These are phyloP conservation scores for Elaphurus davidianus DNA, from an alignment of 2,113 vertebrate genomes.

Conservation along the genomic window DNA sequence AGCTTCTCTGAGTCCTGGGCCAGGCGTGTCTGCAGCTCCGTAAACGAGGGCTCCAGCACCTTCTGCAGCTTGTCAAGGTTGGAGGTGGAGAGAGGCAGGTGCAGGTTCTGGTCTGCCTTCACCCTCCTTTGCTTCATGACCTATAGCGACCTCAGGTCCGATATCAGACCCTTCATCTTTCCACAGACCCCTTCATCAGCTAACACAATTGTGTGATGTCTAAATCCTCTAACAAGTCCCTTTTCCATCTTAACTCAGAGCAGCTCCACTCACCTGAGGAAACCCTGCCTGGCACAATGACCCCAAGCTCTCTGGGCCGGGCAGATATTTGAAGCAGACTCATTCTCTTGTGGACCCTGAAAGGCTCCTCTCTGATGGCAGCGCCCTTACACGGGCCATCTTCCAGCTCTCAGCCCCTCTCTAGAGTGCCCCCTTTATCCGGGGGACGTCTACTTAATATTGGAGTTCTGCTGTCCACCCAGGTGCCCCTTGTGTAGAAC, in stretches of 20 bases:
- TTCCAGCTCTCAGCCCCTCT: not conserved
- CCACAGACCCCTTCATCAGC: not conserved
- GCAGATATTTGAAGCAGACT: not conserved
- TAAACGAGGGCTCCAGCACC: not conserved
- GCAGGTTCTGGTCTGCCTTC: not conserved
- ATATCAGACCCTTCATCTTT: not conserved
- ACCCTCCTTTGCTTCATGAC: not conserved
- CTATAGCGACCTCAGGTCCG: not conserved
- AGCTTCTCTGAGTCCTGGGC: not conserved
- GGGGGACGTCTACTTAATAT: not conserved
- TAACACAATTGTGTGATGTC: not conserved
- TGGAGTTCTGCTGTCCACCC: not conserved
- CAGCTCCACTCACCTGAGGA: not conserved
- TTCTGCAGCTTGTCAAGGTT: not conserved
- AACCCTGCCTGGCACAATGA: not conserved
- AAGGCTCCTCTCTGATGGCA: not conserved
- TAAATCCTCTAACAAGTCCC: not conserved
- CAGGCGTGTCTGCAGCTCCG: rapidly evolving
- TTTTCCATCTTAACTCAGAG: not conserved
- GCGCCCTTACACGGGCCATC: not conserved
- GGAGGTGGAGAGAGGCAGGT: not conserved
- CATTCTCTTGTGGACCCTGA: not conserved
- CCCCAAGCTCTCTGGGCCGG: not conserved
- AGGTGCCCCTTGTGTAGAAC: not conserved
- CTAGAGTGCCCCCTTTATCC: not conserved